A percentile compares a stretch with the other conserved stretches of the same genome.
phyloP scores from a whole-genome alignment of 2,888 invertebrate species.

The Apeira syringaria region DNA sequence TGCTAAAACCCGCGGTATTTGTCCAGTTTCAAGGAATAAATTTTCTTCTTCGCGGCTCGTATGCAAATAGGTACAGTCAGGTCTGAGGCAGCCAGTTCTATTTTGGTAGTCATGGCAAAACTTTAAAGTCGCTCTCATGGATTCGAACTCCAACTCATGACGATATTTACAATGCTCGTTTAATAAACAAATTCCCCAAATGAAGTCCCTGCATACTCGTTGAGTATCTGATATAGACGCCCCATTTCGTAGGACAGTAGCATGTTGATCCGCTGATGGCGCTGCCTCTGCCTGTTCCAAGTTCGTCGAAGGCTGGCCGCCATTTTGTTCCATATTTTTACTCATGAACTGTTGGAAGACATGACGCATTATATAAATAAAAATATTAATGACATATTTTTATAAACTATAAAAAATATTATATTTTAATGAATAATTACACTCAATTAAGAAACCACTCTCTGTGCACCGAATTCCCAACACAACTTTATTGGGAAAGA shows the following conservation, averaged over 20 bases:
- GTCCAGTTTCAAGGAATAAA: slow-evolving; percentile 50
- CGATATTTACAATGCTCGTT: slow-evolving; percentile 55
- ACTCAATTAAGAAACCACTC: no score
- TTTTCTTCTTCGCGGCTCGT: slow-evolving; percentile 59
- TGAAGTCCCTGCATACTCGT: slow-evolving; percentile 57
- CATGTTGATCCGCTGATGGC: slow-evolving; percentile 41
- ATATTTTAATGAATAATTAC: no score
- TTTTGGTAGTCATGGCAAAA: slow-evolving; percentile 74
- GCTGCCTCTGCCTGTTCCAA: slow-evolving; percentile 41
- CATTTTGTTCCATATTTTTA: slow-evolving; percentile 52
- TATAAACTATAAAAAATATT: no score
- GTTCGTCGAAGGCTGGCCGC: slow-evolving; percentile 52
- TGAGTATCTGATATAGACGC: slow-evolving; percentile 21
- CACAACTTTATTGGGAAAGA: no score
- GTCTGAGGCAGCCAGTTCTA: slow-evolving; percentile 54
- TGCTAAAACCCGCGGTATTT: slow-evolving; percentile 55
- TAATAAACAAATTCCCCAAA: slow-evolving; percentile 68
- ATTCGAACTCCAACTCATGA: slow-evolving; percentile 58
- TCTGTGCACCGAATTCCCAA: no score
- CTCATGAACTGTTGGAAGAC: slow-evolving; percentile 43
- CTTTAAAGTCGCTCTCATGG: slow-evolving; percentile 59
- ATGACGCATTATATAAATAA: neutral
- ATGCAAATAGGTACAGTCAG: slow-evolving; percentile 64
- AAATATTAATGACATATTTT: neutral
- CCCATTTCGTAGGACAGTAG: slow-evolving; percentile 34